Evolutionary conservation across 2,113 vertebrate species (phyloP).

Genomic region (Brachyhypopomus gauderio): DNA sequence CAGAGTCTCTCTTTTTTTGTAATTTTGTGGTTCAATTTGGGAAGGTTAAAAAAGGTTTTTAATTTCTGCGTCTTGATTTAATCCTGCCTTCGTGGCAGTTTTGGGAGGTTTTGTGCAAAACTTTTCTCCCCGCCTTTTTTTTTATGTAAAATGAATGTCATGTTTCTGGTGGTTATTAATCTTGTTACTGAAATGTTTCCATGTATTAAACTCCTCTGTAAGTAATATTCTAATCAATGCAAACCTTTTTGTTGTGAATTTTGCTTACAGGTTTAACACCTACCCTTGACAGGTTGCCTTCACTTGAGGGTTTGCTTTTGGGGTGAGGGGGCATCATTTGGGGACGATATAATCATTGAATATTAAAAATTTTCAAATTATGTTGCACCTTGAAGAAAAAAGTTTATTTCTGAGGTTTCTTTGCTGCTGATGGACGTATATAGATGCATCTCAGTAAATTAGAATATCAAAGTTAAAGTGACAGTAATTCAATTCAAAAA

Average conservation of each 20-base stretch:
- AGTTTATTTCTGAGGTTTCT: conserved; percentile 40
- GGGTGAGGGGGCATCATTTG: conserved; percentile 56
- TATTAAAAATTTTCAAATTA: conserved; percentile 29
- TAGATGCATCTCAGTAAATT: too few relatives aligned
- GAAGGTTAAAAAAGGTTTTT: conserved; percentile 65
- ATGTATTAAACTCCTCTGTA: conserved; percentile 61
- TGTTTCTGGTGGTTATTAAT: conserved; percentile 80
- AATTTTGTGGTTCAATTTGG: conserved; percentile 69
- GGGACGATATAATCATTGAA: conserved; percentile 55
- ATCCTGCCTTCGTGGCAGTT: conserved; percentile 36
- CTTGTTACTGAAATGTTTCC: conserved; percentile 67
- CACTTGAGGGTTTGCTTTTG: conserved; percentile 23
- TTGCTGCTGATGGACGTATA: conserved; percentile 60
- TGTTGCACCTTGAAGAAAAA: conserved; percentile 42
- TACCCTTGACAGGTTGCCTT: conserved; percentile 56
- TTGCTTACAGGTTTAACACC: conserved; percentile 57
- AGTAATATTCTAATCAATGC: conserved; percentile 60
- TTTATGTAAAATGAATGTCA: conserved; percentile 78
- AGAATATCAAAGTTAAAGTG: too few relatives aligned
- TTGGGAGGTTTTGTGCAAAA: conserved; percentile 50
- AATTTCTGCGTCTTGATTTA: conserved; percentile 59
- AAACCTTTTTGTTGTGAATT: conserved; percentile 72
- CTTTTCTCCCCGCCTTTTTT: conserved; percentile 61
- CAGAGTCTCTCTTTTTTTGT: conserved; percentile 66
- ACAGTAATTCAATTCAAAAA: too few relatives aligned